Evolutionary conservation across 2,888 invertebrate species (phyloP).

Genomic region (Steromphala cineraria): DNA sequence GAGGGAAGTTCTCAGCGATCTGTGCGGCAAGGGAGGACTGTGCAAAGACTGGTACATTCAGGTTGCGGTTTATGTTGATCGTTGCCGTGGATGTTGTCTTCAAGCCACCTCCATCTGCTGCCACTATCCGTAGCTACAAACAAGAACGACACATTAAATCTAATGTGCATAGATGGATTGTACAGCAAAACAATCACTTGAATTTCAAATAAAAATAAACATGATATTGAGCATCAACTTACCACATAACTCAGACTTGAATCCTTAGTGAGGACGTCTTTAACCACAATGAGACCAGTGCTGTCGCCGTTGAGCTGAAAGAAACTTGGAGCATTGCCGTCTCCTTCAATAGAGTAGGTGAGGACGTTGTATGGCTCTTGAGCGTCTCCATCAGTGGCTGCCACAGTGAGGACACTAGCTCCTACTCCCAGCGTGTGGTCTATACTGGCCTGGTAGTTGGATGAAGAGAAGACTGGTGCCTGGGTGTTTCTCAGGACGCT

Average conservation of each 20-base stretch:
- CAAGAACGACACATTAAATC: neutral
- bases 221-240: neutral
- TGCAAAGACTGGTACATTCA: conserved; percentile 56
- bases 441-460: conserved; percentile 40
- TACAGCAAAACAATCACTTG: neutral
- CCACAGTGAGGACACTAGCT: conserved; percentile 44
- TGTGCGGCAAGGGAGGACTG: conserved; percentile 33
- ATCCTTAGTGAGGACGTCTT: conserved; percentile 40
- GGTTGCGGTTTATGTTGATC: conserved; percentile 63
- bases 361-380: conserved; percentile 40
- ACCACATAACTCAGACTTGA: conserved; percentile 45
- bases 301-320: conserved; percentile 54
- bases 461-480: conserved; percentile 43
- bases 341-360: conserved; percentile 65
- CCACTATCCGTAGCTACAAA: conserved; percentile 59
- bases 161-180: neutral
- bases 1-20: conserved; percentile 58
- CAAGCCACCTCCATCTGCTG: conserved; percentile 65
- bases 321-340: conserved; percentile 58
- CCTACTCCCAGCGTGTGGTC: conserved; percentile 40
- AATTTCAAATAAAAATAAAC: neutral
- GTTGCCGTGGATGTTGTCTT: conserved; percentile 53
- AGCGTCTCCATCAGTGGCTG: conserved; percentile 53
- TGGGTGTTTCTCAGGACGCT: conserved; percentile 50
- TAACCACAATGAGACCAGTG: conserved; percentile 47